Percentiles rank a stretch among this genome's conserved stretches.
Conservation (phyloP, 2,888 invertebrate species). For the Yponomeuta malinellus region DNA sequence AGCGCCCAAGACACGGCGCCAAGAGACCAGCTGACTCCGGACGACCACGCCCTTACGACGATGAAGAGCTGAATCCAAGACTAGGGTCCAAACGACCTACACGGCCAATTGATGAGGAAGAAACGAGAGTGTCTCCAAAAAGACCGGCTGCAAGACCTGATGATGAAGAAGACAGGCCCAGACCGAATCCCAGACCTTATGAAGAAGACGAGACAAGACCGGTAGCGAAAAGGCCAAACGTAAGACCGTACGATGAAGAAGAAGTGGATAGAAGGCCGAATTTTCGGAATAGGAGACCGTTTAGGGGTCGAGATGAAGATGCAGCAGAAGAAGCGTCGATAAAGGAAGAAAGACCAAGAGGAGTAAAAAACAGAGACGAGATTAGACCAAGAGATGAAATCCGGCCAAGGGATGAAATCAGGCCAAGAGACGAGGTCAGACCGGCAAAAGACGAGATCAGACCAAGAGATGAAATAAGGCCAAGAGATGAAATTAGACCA, state of each 20-base stretch:
- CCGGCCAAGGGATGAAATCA: conserved; percentile 40
- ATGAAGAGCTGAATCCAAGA: conserved; percentile 26
- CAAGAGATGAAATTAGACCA: conserved; percentile 31
- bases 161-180: conserved; percentile 2
- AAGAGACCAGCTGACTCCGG: conserved; percentile 36
- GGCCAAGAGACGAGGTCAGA: conserved; percentile 40
- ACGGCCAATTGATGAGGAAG: conserved; percentile 16
- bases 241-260: conserved; percentile 53
- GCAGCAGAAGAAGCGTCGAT: conserved; percentile 25
- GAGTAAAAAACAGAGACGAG: conserved; percentile 17
- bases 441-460: conserved; percentile 28
- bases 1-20: conserved; percentile 45
- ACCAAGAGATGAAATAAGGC: conserved; percentile 28
- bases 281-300: conserved; percentile 29
- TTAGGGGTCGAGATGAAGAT: conserved; percentile 29
- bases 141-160: not conserved
- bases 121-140: conserved; percentile 16
- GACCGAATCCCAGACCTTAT: conserved; percentile 33
- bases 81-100: conserved; percentile 48
- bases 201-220: conserved; percentile 42
- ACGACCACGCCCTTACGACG: conserved; percentile 38
- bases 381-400: conserved; percentile 35
- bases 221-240: conserved; percentile 44
- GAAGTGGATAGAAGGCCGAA: conserved; percentile 38
- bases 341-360: conserved; percentile 26